phyloP scores from a whole-genome alignment of 2,797 vertebrate species.

The Hydrophis major region DNA sequence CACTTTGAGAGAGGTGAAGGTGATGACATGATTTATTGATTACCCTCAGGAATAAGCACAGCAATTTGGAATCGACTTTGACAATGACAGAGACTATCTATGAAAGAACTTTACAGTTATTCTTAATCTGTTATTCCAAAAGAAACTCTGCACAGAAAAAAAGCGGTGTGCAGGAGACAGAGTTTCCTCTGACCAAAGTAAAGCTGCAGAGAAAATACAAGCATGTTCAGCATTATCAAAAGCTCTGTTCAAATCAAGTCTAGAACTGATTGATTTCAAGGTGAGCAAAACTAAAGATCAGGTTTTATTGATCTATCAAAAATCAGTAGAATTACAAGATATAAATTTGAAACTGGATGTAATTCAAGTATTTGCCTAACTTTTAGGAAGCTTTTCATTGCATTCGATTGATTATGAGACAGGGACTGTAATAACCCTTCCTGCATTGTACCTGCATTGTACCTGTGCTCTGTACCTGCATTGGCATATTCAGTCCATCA shows the following conservation, averaged over 20 bases:
- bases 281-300: background rate
- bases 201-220: background rate
- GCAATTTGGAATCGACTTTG: constrained; percentile 69
- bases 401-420: background rate
- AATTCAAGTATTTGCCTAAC: background rate
- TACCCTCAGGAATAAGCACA: constrained; percentile 68
- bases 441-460: background rate
- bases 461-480: background rate
- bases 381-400: background rate
- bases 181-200: background rate
- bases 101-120: constrained; percentile 61
- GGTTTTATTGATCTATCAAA: background rate
- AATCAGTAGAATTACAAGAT: background rate
- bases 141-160: constrained; percentile 32
- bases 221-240: background rate
- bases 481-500: background rate
- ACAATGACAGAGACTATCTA: constrained; percentile 72
- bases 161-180: constrained; percentile 16
- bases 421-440: background rate
- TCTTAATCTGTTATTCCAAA: constrained; percentile 54
- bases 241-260: background rate
- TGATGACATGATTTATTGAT: constrained; percentile 76
- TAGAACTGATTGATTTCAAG: background rate
- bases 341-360: background rate
- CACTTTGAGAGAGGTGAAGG: constrained; percentile 66